Evolutionary conservation across 2,888 invertebrate genomes (phyloP).

Genomic region (Nephrotoma guestfalica): DNA sequence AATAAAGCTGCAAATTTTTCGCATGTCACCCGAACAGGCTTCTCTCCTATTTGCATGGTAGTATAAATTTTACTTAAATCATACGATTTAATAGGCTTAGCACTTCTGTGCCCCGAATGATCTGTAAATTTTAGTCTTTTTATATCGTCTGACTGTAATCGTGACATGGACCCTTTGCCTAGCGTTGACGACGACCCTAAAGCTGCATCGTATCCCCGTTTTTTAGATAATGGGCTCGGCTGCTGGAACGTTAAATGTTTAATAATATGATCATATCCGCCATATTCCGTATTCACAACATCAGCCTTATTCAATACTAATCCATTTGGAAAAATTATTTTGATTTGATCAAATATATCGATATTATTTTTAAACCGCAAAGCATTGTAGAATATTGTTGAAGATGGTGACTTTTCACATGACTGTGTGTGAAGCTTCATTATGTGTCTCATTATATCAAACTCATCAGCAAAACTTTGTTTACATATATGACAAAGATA

Average conservation of each 20-base stretch:
- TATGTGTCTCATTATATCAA: neutral
- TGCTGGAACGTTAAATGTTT: neutral
- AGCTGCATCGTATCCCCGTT: neutral
- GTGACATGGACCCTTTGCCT: neutral
- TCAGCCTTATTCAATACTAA: conserved; percentile 21
- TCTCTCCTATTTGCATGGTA: conserved; percentile 18
- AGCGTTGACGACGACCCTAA: neutral
- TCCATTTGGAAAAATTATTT: conserved; percentile 24
- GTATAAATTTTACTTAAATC: conserved; percentile 20
- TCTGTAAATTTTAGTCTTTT: neutral
- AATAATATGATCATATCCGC: conserved; percentile 12
- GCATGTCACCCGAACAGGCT: conserved; percentile 15
- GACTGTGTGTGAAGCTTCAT: neutral
- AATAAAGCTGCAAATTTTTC: conserved; percentile 19
- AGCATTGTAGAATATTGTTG: neutral
- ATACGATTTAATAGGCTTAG: neutral
- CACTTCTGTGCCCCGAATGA: neutral
- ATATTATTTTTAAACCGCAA: neutral
- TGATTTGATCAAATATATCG: conserved; percentile 13
- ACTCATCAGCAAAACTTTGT: neutral
- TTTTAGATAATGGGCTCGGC: neutral
- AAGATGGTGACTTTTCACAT: neutral
- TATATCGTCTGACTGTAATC: neutral
- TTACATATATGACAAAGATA: neutral
- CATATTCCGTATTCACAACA: conserved; percentile 17